Percentiles rank a stretch among this genome's conserved stretches.
Evolutionary conservation across 2,888 invertebrate species (phyloP).

Genomic region (Macropis europaea): DNA sequence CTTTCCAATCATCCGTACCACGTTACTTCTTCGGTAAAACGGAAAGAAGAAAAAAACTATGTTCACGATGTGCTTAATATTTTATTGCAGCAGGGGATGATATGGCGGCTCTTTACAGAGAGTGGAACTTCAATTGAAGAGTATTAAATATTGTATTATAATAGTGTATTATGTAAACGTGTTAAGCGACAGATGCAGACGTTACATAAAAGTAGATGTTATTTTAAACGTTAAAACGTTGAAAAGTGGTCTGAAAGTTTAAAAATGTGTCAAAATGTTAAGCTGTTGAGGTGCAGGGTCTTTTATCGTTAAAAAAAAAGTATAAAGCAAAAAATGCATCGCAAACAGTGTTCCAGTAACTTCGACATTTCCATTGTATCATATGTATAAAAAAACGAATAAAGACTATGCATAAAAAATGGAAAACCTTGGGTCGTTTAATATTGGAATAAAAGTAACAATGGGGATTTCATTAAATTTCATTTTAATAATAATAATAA

Average conservation of each 20-base stretch:
- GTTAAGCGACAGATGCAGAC: conserved; percentile 67
- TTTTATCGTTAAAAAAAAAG: conserved; percentile 40
- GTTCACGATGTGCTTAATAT: conserved; percentile 36
- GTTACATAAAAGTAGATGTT: conserved; percentile 49
- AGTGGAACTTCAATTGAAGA: conserved; percentile 71
- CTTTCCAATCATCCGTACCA: conserved; percentile 46
- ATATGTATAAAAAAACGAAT: conserved; percentile 77
- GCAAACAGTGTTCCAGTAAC: conserved; percentile 73
- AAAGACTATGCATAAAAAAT: conserved; percentile 66
- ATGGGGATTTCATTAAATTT: conserved; percentile 58
- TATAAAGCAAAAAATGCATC: conserved; percentile 54
- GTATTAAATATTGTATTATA: conserved; percentile 78
- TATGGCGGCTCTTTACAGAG: conserved; percentile 62
- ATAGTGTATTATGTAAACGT: conserved; percentile 73
- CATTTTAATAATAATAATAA: conserved; percentile 71
- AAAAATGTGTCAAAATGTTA: conserved; percentile 41
- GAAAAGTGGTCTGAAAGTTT: conserved; percentile 49
- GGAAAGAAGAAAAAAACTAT: neutral
- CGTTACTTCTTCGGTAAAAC: neutral
- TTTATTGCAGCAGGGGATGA: conserved; percentile 44
- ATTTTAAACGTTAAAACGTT: conserved; percentile 51
- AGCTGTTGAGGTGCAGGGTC: conserved; percentile 41
- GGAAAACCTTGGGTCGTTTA: neutral
- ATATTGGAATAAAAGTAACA: neutral
- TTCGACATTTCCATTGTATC: conserved; percentile 79